Evolutionary conservation across 2,888 invertebrate genomes (phyloP).

Genomic region (Orchesellides sinensis): DNA sequence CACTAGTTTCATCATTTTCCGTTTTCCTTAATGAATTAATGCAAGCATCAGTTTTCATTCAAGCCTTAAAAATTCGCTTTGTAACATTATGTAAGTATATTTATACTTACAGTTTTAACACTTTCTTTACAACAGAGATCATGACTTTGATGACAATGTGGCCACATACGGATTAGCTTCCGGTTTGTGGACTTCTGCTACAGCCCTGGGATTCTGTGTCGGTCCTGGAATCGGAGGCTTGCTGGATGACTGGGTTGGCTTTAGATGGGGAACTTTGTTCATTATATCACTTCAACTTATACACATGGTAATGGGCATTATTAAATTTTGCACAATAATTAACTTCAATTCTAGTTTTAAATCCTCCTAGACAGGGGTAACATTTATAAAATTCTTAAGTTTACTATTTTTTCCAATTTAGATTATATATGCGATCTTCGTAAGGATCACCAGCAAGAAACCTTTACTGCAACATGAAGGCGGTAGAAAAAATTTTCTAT

Average conservation of each 20-base stretch:
- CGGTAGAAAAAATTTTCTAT: too few species aligned
- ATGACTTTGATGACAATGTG: conserved; percentile 88
- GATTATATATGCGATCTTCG: background rate
- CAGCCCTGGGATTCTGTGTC: conserved; percentile 91
- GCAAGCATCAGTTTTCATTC: too few species aligned
- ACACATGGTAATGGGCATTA: conserved; percentile 13
- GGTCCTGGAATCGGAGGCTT: conserved; percentile 87
- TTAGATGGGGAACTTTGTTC: conserved; percentile 33
- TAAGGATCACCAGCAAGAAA: background rate
- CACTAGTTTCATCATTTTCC: conserved; percentile 91
- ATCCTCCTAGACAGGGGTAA: too few species aligned
- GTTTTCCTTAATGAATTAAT: too few species aligned
- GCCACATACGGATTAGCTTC: conserved; percentile 93
- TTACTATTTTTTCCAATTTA: background rate
- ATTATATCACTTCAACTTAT: conserved; percentile 33
- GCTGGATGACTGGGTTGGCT: conserved; percentile 85
- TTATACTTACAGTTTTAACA: conserved; percentile 86
- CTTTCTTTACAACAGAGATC: conserved; percentile 78
- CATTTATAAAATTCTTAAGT: background rate
- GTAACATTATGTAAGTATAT: too few species aligned
- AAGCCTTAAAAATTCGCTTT: too few species aligned
- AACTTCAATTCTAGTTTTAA: too few species aligned
- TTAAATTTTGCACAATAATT: too few species aligned
- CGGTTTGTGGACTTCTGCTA: conserved; percentile 92
- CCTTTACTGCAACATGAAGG: too few species aligned